These are phyloP conservation scores for Leptosomus discolor DNA, from an alignment of 2,113 vertebrate genomes.

Conservation along the genomic window DNA sequence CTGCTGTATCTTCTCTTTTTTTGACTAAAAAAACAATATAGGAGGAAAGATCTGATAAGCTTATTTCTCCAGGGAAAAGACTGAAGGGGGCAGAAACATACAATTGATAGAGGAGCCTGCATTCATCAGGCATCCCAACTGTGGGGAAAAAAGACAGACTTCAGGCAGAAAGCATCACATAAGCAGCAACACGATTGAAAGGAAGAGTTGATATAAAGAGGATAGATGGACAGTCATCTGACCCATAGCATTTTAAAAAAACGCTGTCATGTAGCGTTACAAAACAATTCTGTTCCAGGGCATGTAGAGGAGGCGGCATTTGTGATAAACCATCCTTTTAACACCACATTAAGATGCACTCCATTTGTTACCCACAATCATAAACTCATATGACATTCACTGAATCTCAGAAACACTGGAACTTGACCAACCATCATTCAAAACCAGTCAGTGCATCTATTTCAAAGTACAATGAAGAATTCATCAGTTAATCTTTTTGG, in stretches of 20 bases:
- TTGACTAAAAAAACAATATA: constrained; percentile 1
- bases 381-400: background rate
- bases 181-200: background rate
- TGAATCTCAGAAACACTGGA: background rate
- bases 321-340: constrained; percentile 7
- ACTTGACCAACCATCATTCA: background rate
- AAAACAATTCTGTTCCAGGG: background rate
- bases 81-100: background rate
- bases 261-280: background rate
- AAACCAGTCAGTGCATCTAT: background rate
- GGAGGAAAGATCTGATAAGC: constrained; percentile 17
- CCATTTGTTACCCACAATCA: background rate
- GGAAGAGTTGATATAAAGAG: background rate
- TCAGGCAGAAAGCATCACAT: background rate
- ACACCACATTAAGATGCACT: background rate
- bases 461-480: background rate
- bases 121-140: background rate
- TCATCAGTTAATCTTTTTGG: background rate
- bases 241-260: background rate
- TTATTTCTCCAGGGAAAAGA: constrained; percentile 15
- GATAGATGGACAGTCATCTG: background rate
- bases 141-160: background rate
- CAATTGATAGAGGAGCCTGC: background rate
- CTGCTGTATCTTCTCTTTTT: background rate
- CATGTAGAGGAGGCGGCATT: background rate